Conservation (phyloP, 2,797 vertebrate genomes). For the Acrossocheilus wenchowensis region DNA sequence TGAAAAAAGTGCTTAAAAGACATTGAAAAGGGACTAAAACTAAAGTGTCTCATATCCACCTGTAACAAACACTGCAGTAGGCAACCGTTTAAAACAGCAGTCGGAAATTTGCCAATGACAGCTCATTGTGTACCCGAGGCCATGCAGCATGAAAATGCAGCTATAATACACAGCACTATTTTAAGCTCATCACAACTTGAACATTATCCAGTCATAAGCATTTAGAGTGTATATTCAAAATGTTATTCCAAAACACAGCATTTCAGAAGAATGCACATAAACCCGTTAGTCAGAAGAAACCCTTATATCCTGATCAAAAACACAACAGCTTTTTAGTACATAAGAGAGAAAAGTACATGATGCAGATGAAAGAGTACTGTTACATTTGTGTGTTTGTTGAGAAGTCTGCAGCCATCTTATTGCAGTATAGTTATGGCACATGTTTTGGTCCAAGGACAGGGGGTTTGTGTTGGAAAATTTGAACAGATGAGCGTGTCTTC, state of each 20-base stretch:
- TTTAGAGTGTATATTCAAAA: conserved; percentile 31
- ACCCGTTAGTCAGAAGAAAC: conserved; percentile 14
- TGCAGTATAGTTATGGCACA: conserved; percentile 39
- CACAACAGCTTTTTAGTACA: conserved; percentile 6
- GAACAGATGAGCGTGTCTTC: conserved; percentile 73
- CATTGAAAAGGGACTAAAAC: conserved; percentile 71
- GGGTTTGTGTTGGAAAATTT: conserved; percentile 83
- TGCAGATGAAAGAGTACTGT: conserved; percentile 10
- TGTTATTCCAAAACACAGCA: conserved; percentile 26
- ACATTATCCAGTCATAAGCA: conserved; percentile 49
- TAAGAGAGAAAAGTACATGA: conserved; percentile 14
- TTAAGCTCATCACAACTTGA: conserved; percentile 41
- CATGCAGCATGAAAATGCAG: conserved; percentile 33
- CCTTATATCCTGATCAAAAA: conserved; percentile 34
- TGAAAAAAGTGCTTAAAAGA: conserved; percentile 50
- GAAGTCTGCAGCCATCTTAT: conserved; percentile 15
- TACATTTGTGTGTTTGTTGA: conserved; percentile 20
- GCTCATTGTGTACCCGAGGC: conserved; percentile 26
- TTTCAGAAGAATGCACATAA: conserved; percentile 40
- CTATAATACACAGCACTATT: conserved; percentile 44
- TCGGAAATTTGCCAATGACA: conserved; percentile 28
- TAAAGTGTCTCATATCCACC: conserved; percentile 27
- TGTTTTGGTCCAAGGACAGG: conserved; percentile 82
- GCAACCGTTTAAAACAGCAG: conserved; percentile 10
- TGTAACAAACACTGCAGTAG: conserved; percentile 21